phyloP scores from a whole-genome alignment of 1,140 invertebrate species.

The Polypedilum pembai region DNA sequence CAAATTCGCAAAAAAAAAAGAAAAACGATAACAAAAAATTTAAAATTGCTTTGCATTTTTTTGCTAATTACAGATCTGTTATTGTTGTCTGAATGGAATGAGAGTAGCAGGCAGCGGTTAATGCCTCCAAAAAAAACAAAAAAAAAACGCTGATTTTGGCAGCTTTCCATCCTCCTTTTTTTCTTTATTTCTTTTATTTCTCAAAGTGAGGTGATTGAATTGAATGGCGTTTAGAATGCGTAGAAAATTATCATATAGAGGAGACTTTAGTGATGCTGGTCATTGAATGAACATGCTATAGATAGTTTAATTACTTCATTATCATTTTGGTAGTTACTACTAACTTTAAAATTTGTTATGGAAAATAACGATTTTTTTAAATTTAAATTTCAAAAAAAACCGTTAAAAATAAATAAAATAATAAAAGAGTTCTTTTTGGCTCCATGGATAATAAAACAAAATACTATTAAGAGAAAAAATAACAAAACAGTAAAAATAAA shows the following conservation, averaged over 20 bases:
- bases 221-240: conserved; percentile 16
- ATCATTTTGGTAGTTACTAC: too few species aligned
- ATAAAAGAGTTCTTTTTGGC: too few species aligned
- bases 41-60: background rate
- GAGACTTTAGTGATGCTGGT: too few species aligned
- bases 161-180: background rate
- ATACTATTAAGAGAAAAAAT: background rate
- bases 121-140: background rate
- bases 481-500: background rate
- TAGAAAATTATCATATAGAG: background rate
- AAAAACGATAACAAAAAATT: background rate
- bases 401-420: too few species aligned
- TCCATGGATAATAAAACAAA: background rate
- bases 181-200: too few species aligned
- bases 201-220: background rate
- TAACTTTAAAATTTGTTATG: too few species aligned
- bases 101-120: background rate
- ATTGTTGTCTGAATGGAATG: background rate
- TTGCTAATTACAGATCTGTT: conserved; percentile 1
- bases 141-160: background rate
- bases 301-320: too few species aligned
- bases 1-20: too few species aligned
- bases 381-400: too few species aligned
- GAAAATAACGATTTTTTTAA: too few species aligned
- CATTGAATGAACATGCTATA: too few species aligned